A percentile compares a stretch with the other conserved stretches of the same genome.
phyloP scores from a whole-genome alignment of 2,113 vertebrate genomes.

The Uropsilus gracilis region DNA sequence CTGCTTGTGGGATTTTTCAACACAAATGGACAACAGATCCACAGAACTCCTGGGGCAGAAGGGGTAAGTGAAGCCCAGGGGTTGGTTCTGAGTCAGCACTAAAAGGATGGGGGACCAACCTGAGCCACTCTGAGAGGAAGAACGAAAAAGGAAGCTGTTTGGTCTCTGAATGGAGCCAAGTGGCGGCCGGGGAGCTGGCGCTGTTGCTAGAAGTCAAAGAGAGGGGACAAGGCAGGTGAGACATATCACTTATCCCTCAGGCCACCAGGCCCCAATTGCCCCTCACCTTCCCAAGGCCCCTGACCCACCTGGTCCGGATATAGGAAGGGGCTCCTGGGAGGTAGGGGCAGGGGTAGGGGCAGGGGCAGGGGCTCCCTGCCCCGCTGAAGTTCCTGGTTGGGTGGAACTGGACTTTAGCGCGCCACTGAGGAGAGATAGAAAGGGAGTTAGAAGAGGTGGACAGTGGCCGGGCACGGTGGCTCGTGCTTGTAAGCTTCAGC shows the following conservation, averaged over 20 bases:
- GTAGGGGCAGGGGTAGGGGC: not conserved
- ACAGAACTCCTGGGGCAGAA: not conserved
- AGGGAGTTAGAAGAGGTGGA: not conserved
- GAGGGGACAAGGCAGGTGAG: not conserved
- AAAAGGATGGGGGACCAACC: constrained; percentile 76
- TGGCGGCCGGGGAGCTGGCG: constrained; percentile 80
- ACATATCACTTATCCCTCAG: not conserved
- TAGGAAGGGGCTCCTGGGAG: constrained; percentile 53
- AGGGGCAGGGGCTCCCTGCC: not conserved
- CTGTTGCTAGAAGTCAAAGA: not conserved
- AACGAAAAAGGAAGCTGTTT: constrained; percentile 93
- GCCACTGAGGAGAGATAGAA: constrained; percentile 84
- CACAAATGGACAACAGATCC: not conserved
- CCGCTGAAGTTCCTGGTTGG: constrained; percentile 25
- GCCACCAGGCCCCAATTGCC: not conserved
- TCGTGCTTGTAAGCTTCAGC: no score
- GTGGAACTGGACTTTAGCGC: constrained; percentile 77
- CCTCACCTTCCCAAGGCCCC: not conserved
- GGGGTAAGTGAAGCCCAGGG: not conserved
- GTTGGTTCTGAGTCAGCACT: not conserved
- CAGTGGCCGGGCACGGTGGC: not conserved
- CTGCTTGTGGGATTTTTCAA: not conserved
- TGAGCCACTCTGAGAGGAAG: constrained; percentile 86
- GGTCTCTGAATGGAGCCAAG: constrained; percentile 86
- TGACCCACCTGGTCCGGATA: constrained; percentile 66